Conservation (phyloP, 1,140 invertebrate species). For the Ladona fulva region DNA sequence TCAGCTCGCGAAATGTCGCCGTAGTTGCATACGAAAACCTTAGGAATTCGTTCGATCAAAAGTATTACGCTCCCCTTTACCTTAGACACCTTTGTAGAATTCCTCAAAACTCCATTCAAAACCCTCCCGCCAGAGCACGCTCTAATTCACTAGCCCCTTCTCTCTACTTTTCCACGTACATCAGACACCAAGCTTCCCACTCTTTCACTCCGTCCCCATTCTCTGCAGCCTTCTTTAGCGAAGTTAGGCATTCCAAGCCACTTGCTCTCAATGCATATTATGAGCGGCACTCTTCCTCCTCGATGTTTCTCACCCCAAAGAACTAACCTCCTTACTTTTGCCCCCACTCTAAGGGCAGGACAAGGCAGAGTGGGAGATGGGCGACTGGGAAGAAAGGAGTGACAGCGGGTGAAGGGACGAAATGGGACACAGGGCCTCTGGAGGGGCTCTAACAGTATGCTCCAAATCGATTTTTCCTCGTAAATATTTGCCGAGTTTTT, state of each 20-base stretch:
- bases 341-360: too few species aligned
- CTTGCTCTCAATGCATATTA: background rate
- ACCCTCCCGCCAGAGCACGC: background rate
- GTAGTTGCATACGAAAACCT: background rate
- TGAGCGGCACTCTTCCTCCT: background rate
- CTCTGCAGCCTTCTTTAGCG: background rate
- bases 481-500: too few species aligned
- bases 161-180: background rate
- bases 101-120: too few species aligned
- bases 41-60: background rate
- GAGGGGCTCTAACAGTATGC: too few species aligned
- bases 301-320: background rate
- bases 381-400: too few species aligned
- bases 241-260: constrained; percentile 4
- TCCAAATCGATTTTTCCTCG: too few species aligned
- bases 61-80: background rate
- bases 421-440: too few species aligned
- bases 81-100: too few species aligned
- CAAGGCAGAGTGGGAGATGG: too few species aligned
- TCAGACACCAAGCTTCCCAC: background rate
- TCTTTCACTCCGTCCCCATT: too few species aligned
- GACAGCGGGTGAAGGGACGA: too few species aligned
- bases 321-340: background rate
- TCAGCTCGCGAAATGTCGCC: too few species aligned
- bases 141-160: background rate